Evolutionary conservation across 2,888 invertebrate species (phyloP), one percentile per base, ranked within the genome.

Genomic region (Zygaena filipendulae): DNA sequence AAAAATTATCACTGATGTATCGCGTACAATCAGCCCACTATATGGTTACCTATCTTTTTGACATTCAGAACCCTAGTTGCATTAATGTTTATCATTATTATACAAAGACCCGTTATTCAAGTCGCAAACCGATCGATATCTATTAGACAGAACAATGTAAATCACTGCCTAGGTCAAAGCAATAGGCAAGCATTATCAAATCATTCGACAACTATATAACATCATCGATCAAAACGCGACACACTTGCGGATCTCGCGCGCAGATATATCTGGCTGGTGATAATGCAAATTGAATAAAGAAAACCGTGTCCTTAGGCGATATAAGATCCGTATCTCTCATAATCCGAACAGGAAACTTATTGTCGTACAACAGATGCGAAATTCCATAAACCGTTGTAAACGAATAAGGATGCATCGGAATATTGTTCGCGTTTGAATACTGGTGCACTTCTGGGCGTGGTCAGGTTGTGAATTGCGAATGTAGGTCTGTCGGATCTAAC

Each of bases 291-390:
- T 56, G 48, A 55, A 63, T 58, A 66, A 59, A 57, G 45, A 46
- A 45, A 39, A 36, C 47, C 52, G 51, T 62, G 49, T 50, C 67
- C 61, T 48, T 36, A 56, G 66, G 67, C 68, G 60, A 68, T 56
- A 61, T 45, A 40, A 62, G 71, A 74, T 70, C 59, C 55, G 59
- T 60, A 74, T 74, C 75, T 74, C 75, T 61, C 47, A 49, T 71
- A 75, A 75, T 74, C 74, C 75, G 66, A 60, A 74, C 79, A 77
- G 79, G 79, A 79, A 79, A 54, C 48, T 55, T 57, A 63, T 77
- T 79, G 74, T 74, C 42, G 48, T 48, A 46, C 42, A 57, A 60
- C 77, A 77, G 77, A 79, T 77, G 79, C 71, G 72, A 75, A 77
- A 79, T 77, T 64, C 77, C 71, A 53, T 44, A 45, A 43, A 50